A percentile compares a stretch with the other conserved stretches of the same genome.
Evolutionary conservation across 2,113 vertebrate genomes (phyloP).

Genomic region (Sorex fumeus): DNA sequence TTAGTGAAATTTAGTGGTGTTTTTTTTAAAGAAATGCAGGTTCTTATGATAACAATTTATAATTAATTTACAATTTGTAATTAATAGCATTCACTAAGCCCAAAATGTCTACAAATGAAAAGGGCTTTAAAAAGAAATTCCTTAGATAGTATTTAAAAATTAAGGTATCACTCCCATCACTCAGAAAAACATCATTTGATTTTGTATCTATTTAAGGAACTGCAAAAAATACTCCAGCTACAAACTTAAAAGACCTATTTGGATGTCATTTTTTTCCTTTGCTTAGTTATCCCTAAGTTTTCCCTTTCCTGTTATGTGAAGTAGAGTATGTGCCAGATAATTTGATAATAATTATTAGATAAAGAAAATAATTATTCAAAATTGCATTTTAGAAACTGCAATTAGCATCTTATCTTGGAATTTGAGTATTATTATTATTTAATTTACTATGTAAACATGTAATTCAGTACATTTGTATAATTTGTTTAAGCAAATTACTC

Average conservation of each 20-base stretch:
- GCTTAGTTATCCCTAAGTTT: constrained; percentile 31
- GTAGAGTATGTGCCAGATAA: constrained; percentile 60
- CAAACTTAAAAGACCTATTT: not conserved
- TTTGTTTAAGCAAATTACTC: constrained; percentile 85
- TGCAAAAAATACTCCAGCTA: not conserved
- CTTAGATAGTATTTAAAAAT: not conserved
- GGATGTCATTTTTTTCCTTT: constrained; percentile 22
- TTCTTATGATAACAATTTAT: not conserved
- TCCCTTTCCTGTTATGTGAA: constrained; percentile 57
- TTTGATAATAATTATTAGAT: constrained; percentile 81
- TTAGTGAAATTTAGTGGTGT: not conserved
- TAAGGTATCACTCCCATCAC: not conserved
- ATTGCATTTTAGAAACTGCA: constrained; percentile 76
- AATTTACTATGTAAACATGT: constrained; percentile 82
- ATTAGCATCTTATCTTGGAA: constrained; percentile 81
- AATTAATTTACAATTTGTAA: no score
- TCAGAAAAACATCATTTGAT: not conserved
- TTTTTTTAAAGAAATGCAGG: not conserved
- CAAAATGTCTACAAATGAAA: not conserved
- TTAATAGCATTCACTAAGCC: not conserved
- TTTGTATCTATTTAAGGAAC: not conserved
- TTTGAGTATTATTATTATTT: constrained; percentile 81
- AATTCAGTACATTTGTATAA: constrained; percentile 83
- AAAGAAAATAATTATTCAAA: constrained; percentile 81
- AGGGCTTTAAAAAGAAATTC: not conserved